Evolutionary conservation across 2,888 invertebrate species (phyloP), one percentile per base, ranked within the genome.

Genomic region (Lasioglossum vierecki): DNA sequence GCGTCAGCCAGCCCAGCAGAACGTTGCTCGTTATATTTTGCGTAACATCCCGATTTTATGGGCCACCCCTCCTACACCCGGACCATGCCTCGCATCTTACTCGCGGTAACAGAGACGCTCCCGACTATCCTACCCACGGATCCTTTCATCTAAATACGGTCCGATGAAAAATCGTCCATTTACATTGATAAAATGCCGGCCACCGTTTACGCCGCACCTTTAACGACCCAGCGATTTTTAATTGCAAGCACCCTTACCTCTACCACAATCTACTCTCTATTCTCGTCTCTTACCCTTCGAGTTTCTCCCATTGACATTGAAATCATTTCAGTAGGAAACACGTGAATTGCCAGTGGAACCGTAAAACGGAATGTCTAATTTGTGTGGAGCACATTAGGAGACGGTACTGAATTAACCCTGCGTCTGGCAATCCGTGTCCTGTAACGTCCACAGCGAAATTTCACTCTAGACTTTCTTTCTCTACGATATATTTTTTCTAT

Each of bases 21-120:
- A 89, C 91, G 94, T 92, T 92, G 92, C 92, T 90, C 92, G 91
- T 93, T 94, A 94, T 94, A 94, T 94, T 94, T 94, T 93, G 93
- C 93, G 95, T 94, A 95, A 95, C 95, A 95, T 95, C 94, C 95
- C 93, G 94, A 95, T 95, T 95, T 95, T 95, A 95, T 95, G 95
- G 94, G 91, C 91, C 88, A 84, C 88, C 89, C 91, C 86, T n/a
- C 60, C 13, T 4, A 11, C 57, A 26, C n/a, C n/a, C 57, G 60
- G 60, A 11, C 60, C 26, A 53, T 53, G 63, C 76, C 76, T 71
- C 89, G 88, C 80, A 71, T 84, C 80, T 84, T 88, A 84, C 83
- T 80, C 83, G 39, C 79, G 73, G 76, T 84, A 77, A 79, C 79
- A 63, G 49, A 84, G 79, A 79, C 15, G 57, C 84, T 13, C 49